These are phyloP conservation scores for Falco biarmicus DNA, from an alignment of 2,797 vertebrate genomes.

Conservation along the genomic window DNA sequence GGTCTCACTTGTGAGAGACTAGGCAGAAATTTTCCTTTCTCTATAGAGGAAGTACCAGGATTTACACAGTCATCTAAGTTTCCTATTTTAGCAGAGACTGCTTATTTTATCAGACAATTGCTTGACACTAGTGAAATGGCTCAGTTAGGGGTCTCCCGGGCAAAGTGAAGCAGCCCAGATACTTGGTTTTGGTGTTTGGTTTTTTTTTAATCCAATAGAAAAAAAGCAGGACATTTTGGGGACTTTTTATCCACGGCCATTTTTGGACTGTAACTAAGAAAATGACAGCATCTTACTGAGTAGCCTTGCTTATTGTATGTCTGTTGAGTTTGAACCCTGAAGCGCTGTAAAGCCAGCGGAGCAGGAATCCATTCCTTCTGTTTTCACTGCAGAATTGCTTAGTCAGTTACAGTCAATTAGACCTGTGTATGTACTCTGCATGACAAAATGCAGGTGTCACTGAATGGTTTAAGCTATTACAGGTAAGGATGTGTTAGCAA, in stretches of 20 bases:
- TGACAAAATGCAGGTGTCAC: not conserved
- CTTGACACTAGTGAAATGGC: not conserved
- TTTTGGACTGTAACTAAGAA: not conserved
- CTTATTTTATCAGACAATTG: not conserved
- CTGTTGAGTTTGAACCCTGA: not conserved
- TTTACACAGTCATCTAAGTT: not conserved
- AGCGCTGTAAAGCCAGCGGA: not conserved
- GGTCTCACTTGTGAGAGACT: conserved; percentile 68
- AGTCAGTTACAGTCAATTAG: not conserved
- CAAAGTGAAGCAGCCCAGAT: not conserved
- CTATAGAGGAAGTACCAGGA: not conserved
- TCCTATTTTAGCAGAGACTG: not conserved
- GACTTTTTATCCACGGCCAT: not conserved
- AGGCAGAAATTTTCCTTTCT: conserved; percentile 79
- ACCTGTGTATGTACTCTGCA: not conserved
- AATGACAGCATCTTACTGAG: not conserved
- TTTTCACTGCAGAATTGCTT: not conserved
- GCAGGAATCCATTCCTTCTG: not conserved
- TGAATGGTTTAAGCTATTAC: not conserved
- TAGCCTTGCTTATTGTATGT: not conserved
- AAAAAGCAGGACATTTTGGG: not conserved
- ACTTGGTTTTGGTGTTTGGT: not conserved
- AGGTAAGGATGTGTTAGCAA: not conserved
- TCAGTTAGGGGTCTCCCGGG: not conserved
- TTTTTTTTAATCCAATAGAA: not conserved